These are phyloP conservation scores for Enteromius unitaeniatus DNA, from an alignment of 2,797 vertebrate species.

Conservation along the genomic window DNA sequence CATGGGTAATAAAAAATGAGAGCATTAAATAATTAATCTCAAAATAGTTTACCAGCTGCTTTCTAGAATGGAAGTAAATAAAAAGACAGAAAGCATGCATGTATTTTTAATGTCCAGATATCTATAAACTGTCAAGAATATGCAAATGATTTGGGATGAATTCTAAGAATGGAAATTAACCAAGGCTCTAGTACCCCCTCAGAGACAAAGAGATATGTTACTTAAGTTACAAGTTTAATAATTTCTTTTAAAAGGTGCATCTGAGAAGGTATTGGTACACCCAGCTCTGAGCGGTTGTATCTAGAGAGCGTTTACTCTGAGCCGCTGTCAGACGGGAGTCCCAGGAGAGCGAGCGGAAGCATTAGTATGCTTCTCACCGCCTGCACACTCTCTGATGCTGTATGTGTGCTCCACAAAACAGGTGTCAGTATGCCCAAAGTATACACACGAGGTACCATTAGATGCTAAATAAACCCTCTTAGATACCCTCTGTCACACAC, in stretches of 20 bases:
- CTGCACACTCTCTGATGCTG: neutral
- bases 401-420: slow-evolving; percentile 10
- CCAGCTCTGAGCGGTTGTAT: neutral
- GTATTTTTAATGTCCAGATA: slow-evolving; percentile 9
- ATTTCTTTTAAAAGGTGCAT: slow-evolving; percentile 8
- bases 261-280: neutral
- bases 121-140: neutral
- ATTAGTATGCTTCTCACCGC: slow-evolving; percentile 34
- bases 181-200: neutral
- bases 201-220: neutral
- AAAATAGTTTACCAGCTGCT: neutral
- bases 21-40: slow-evolving; percentile 5
- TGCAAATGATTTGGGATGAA: neutral
- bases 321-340: neutral
- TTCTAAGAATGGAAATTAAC: neutral
- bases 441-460: slow-evolving; percentile 9
- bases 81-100: neutral
- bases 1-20: slow-evolving; percentile 12
- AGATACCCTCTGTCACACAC: neutral
- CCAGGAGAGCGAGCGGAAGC: neutral
- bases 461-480: slow-evolving; percentile 2
- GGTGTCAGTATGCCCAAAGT: slow-evolving; percentile 2
- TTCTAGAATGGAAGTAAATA: slow-evolving; percentile 3
- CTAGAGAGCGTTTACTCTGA: slow-evolving; percentile 29
- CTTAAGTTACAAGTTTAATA: slow-evolving; percentile 1